Conservation (phyloP, 2,113 vertebrate species). For the Patagioenas fasciata region DNA sequence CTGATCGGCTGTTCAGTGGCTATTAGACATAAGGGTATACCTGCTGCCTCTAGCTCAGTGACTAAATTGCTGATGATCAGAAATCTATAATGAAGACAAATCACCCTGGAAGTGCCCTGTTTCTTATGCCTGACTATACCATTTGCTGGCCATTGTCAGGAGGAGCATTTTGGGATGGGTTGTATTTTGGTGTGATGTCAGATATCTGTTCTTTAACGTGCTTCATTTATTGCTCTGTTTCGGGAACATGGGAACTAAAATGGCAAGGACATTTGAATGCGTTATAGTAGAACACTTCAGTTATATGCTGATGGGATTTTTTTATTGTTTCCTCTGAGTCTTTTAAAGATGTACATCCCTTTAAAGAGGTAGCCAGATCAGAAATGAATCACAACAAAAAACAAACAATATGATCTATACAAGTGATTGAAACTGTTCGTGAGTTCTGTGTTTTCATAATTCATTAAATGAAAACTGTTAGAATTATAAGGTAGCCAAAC, state of each 20-base stretch:
- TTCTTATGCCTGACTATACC: neutral
- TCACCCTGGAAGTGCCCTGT: neutral
- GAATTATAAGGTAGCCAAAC: neutral
- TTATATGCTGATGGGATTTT: neutral
- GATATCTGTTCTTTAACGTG: neutral
- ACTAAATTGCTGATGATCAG: neutral
- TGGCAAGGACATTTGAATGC: neutral
- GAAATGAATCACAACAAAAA: neutral
- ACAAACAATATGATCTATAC: neutral
- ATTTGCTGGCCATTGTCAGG: neutral
- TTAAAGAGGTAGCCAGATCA: neutral
- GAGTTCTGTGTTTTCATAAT: neutral
- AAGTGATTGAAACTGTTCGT: neutral
- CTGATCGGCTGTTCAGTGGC: neutral
- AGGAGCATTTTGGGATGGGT: neutral
- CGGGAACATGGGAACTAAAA: neutral
- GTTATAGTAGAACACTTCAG: neutral
- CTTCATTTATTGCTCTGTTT: neutral
- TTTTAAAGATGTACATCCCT: neutral
- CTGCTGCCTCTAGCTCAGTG: neutral
- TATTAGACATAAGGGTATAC: neutral
- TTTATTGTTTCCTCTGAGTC: neutral
- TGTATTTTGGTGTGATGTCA: neutral
- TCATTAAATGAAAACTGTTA: neutral
- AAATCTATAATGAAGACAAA: neutral